Evolutionary conservation across 2,888 invertebrate genomes (phyloP).

Genomic region (Dicyrtomina minuta): DNA sequence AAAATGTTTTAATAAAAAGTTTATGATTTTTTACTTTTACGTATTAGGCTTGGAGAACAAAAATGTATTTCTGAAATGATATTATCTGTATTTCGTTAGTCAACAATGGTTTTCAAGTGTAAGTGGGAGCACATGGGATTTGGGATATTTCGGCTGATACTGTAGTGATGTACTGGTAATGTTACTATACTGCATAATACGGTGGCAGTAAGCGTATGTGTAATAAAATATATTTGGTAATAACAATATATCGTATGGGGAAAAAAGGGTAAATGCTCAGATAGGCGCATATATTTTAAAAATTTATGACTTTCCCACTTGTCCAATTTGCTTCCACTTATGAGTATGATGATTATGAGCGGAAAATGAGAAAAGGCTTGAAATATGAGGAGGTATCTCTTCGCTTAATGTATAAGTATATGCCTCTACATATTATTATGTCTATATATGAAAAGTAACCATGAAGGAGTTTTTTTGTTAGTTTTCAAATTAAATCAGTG

Average conservation of each 20-base stretch:
- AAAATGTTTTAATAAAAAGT: too few relatives aligned
- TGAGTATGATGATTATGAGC: slow-evolving; percentile 27
- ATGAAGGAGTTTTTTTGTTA: slow-evolving; percentile 17
- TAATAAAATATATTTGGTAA: too few relatives aligned
- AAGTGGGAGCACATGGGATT: too few relatives aligned
- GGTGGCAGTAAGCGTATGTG: too few relatives aligned
- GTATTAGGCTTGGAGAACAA: too few relatives aligned
- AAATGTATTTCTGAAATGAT: too few relatives aligned
- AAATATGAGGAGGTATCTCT: slow-evolving; percentile 20
- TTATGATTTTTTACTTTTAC: too few relatives aligned
- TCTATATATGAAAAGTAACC: neutral
- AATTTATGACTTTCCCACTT: slow-evolving; percentile 30
- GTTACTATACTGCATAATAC: too few relatives aligned
- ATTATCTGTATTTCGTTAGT: too few relatives aligned
- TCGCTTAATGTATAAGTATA: neutral
- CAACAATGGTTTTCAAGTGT: too few relatives aligned
- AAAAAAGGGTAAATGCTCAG: slow-evolving; percentile 10
- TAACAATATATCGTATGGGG: neutral
- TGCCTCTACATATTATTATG: neutral
- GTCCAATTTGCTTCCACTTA: slow-evolving; percentile 30
- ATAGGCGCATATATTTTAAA: slow-evolving; percentile 3
- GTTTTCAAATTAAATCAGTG: slow-evolving; percentile 25
- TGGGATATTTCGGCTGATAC: too few relatives aligned
- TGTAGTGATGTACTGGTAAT: too few relatives aligned
- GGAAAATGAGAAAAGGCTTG: slow-evolving; percentile 35